Evolutionary conservation across 2,888 invertebrate species (phyloP), one percentile per base, ranked within the genome.

Genomic region (Calameuta pallipes): DNA sequence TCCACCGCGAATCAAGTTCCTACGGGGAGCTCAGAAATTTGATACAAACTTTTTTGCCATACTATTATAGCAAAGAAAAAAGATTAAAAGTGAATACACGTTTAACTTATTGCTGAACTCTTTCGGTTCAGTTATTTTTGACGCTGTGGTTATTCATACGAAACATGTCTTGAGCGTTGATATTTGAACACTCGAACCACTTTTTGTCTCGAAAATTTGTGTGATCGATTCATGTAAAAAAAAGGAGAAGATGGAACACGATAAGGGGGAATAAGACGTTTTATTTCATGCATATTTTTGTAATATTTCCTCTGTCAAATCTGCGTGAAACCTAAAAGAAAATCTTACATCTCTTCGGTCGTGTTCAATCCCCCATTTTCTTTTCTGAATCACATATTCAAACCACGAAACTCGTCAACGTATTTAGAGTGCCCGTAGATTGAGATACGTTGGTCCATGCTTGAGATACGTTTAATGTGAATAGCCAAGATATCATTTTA

Each of bases 1-100:
- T 36, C 76, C 3, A 77, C 34, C 37, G 74, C 36, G 37, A 79
- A 37, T 74, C 74, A 79, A 69, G 69, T 79, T 69, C 15, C 33
- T n/a, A 69, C 69, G 34, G 74, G 69, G 11, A 76, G 35, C 68
- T 69, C 74, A 70, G 36, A 73, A 69, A 79, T 74, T 12, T 77
- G 74, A 74, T 76, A 33, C 11, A 73, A 56, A 34, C 13, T 30
- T 71, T 71, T 71, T 11, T 23, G 9, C 56, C 56, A 56, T 56
- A 56, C 6, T 56, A 56, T 56, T 56, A 56, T 56, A 23, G 23
- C 56, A 56, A 9, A 23, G 2, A 56, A 56, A 56, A 41, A 56
- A 6, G 23, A 56, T 56, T 56, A 23, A 23, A 56, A 56, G 2
- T 15, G 9, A 23, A 56, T 56, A 56, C 56, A 56, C 15, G 23